Evolutionary conservation across 2,888 invertebrate genomes (phyloP).

Genomic region (Morinoia aosen): DNA sequence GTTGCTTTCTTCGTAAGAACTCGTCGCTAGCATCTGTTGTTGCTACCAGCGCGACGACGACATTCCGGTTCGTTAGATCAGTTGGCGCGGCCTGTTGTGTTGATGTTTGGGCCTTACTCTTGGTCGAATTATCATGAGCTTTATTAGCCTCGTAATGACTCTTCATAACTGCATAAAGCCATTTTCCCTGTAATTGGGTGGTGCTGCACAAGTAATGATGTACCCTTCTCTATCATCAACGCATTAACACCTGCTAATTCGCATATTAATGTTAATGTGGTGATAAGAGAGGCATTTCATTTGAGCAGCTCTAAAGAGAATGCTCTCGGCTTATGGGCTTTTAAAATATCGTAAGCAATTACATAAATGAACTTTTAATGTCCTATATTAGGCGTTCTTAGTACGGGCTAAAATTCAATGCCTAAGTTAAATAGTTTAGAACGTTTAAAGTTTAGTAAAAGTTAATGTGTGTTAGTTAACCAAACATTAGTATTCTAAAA

Average conservation of each 20-base stretch:
- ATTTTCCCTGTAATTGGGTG: not conserved
- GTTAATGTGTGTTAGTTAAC: too few species aligned
- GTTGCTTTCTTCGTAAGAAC: not conserved
- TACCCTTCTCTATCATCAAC: not conserved
- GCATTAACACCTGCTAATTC: not conserved
- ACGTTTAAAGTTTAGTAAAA: too few species aligned
- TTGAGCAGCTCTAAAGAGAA: not conserved
- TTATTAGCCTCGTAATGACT: slow-evolving; percentile 35
- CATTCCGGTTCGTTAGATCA: not conserved
- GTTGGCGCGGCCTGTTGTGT: not conserved
- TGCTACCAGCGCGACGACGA: not conserved
- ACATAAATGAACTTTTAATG: not conserved
- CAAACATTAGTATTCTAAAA: too few species aligned
- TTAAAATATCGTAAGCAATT: not conserved
- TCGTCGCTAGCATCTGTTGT: not conserved
- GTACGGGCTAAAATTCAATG: not conserved
- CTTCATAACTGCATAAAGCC: not conserved
- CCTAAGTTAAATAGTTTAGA: too few species aligned
- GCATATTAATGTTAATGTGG: slow-evolving; percentile 2
- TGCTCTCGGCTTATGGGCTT: not conserved
- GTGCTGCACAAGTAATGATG: not conserved
- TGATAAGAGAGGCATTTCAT: not conserved
- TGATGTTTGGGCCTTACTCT: not conserved
- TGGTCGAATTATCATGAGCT: slow-evolving; percentile 43
- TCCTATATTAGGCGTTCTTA: not conserved